Conservation (phyloP, 2,113 vertebrate genomes). For the Gavialis gangeticus region DNA sequence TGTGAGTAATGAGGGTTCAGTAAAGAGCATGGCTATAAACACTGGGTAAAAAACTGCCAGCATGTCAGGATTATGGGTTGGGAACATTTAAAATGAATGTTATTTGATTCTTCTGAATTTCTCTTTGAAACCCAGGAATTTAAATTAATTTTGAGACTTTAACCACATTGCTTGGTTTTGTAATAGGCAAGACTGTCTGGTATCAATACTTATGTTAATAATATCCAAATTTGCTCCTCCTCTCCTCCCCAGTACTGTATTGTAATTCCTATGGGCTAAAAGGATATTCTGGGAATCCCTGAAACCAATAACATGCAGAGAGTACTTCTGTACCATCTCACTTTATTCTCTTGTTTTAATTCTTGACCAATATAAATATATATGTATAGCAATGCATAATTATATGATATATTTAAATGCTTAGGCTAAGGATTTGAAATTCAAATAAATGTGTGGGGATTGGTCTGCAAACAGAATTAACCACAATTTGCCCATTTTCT, state of each 20-base stretch:
- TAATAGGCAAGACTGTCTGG: background rate
- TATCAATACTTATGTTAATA: background rate
- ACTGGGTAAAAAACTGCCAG: background rate
- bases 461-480: background rate
- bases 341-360: slow-evolving; percentile 1
- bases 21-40: background rate
- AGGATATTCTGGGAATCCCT: background rate
- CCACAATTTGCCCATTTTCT: slow-evolving; percentile 7
- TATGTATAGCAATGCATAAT: background rate
- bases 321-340: background rate
- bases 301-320: background rate
- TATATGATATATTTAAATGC: slow-evolving; percentile 11
- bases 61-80: background rate
- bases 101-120: background rate
- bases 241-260: background rate
- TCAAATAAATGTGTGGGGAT: slow-evolving; percentile 22
- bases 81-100: background rate
- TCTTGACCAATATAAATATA: slow-evolving; percentile 27
- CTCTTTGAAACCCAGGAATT: background rate
- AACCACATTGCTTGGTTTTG: background rate
- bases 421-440: background rate
- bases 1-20: background rate
- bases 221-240: background rate
- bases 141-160: background rate
- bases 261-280: background rate